phyloP scores from a whole-genome alignment of 2,797 vertebrate genomes.

The Arremon brunneinucha region DNA sequence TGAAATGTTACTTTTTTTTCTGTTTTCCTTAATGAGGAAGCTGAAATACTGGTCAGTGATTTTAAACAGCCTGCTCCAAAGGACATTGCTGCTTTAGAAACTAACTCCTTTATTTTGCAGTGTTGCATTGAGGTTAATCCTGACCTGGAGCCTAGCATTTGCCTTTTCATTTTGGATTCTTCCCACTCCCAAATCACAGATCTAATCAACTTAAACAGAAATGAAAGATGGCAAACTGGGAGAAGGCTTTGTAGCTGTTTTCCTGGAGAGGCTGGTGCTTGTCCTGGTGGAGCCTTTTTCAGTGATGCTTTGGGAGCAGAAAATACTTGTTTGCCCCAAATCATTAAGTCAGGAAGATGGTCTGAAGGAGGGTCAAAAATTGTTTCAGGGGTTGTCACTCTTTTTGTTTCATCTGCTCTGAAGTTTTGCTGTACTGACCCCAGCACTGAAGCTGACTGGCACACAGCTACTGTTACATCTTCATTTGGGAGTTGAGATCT shows the following conservation, averaged over 20 bases:
- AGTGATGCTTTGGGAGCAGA: background rate
- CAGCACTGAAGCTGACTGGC: background rate
- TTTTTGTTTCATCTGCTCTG: background rate
- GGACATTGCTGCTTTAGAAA: background rate
- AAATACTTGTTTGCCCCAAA: background rate
- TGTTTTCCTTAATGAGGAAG: background rate
- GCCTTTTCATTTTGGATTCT: background rate
- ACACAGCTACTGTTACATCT: background rate
- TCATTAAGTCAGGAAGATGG: background rate
- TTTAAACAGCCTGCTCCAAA: background rate
- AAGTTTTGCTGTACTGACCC: background rate
- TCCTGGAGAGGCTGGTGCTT: background rate
- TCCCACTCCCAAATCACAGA: background rate
- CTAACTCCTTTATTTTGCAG: background rate
- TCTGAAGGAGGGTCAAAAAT: background rate
- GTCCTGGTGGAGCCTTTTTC: background rate
- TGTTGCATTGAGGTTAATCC: background rate
- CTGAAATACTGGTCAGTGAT: background rate
- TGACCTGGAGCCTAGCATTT: background rate
- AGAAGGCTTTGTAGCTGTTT: background rate
- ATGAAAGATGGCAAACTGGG: background rate
- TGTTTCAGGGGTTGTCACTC: background rate
- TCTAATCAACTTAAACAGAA: constrained; percentile 9
- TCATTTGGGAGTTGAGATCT: background rate
- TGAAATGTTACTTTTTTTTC: constrained; percentile 12